Base-by-base conservation (phyloP, 2,113 vertebrate species). In the Pygoscelis adeliae region DNA sequence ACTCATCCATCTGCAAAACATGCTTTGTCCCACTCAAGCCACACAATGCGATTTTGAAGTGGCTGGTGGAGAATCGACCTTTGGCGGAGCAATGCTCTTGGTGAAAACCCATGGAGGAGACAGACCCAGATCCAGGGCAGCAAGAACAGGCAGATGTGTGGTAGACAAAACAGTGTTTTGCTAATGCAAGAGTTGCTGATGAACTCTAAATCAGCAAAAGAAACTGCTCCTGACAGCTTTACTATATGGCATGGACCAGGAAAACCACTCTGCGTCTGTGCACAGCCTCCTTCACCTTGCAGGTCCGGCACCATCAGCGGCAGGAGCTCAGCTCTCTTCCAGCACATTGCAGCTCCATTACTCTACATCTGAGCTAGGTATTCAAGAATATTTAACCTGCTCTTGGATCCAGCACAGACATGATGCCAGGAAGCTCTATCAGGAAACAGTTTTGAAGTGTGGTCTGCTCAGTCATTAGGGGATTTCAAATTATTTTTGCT, bases 281-380 rank as follows among this genome's bases (percentile, higher is more conserved):
- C 19, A 36, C 15, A 5, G 5, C 34, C 12, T 70, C 20, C 32
- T 27, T 61, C 44, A 65, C 29, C 42, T 46, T 53, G 30, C 34
- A 49, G 15, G 7, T 40, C 23, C 25, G 6, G n/a, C 66, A 49
- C 10, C 20, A 38, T 0, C 2, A 21, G 23, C 2, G 2, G 44
- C 65, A 61, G 52, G 27, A 93, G 36, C 13, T 44, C 65, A 74
- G 47, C 29, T 83, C 49, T 46, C 46, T 47, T 61, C 61, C 56
- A 88, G 52, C 14, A 71, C 22, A 6, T 4, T 49, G 40, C 19
- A 91, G 46, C 29, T 71, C 53, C 49, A 4, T 19, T 23, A 44
- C 34, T 76, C 79, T 50, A 9, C 34, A 25, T 61, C 7, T 36
- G 14, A 81, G 21, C 36, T 7, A 9, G 9, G 13, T 21, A 32